These are phyloP conservation scores for Alosa sapidissima DNA, from an alignment of 2,797 vertebrate genomes.

Conservation along the genomic window DNA sequence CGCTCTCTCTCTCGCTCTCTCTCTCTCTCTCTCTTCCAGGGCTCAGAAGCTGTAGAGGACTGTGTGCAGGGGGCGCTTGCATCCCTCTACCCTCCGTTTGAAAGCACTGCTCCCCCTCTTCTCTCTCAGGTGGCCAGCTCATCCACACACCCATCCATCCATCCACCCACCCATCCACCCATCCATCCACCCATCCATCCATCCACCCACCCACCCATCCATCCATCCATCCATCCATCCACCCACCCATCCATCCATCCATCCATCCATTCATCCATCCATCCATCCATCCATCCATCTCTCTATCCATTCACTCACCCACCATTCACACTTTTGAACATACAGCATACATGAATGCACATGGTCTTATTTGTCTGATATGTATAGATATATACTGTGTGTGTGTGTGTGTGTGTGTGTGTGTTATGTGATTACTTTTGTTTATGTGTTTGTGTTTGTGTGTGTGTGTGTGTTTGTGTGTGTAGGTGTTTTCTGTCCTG, in stretches of 20 bases:
- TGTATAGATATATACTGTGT: background rate
- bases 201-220: background rate
- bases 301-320: background rate
- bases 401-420: background rate
- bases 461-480: constrained; percentile 20
- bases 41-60: constrained; percentile 91
- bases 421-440: background rate
- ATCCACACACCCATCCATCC: background rate
- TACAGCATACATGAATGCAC: background rate
- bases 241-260: background rate
- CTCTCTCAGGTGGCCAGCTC: constrained; percentile 79
- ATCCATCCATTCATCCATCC: background rate
- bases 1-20: background rate
- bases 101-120: constrained; percentile 88
- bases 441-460: constrained; percentile 37
- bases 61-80: constrained; percentile 91
- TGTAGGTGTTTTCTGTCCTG: constrained; percentile 79
- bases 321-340: background rate
- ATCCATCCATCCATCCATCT: background rate
- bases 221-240: background rate
- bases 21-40: constrained; percentile 65
- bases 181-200: background rate
- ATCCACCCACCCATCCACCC: background rate
- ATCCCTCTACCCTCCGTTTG: constrained; percentile 89
- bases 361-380: background rate